Conservation (phyloP, 1,140 invertebrate species). For the Scaptodrosophila lebanonensis region DNA sequence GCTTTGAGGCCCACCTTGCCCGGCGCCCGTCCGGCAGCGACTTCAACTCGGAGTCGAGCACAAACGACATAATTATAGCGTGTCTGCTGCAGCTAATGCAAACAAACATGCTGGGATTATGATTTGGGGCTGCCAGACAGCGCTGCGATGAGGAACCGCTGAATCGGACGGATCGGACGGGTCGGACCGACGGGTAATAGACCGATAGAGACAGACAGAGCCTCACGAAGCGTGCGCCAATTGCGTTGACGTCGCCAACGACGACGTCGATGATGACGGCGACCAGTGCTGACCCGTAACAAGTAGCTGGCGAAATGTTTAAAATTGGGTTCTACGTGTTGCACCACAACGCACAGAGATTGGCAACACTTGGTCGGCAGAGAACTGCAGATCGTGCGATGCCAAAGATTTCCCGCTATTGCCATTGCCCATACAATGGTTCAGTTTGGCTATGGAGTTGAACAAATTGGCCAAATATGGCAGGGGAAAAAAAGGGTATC, state of each 20-base stretch:
- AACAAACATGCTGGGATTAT: constrained; percentile 75
- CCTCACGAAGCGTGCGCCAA: no score
- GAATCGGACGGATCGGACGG: not conserved
- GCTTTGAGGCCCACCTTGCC: constrained; percentile 3
- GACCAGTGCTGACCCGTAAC: constrained; percentile 67
- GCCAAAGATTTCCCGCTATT: no score
- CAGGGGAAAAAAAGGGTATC: no score
- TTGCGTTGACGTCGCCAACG: no score
- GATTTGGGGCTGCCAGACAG: constrained; percentile 27
- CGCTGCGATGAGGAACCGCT: constrained; percentile 42
- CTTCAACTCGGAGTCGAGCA: not conserved
- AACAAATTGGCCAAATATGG: no score
- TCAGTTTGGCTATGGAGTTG: not conserved
- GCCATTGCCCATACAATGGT: constrained; percentile 6
- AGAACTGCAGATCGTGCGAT: constrained; percentile 59
- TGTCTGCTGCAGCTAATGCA: constrained; percentile 70
- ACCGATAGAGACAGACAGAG: not conserved
- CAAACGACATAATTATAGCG: constrained; percentile 67
- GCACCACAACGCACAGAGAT: constrained; percentile 50
- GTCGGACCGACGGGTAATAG: no score
- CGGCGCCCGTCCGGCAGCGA: not conserved
- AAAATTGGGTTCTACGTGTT: constrained; percentile 68
- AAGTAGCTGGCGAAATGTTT: constrained; percentile 69
- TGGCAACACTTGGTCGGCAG: constrained; percentile 15
- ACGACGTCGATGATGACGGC: no score